Evolutionary conservation across 2,888 invertebrate genomes (phyloP), one percentile per base, ranked within the genome.

Genomic region (Lasioglossum leucozonium): DNA sequence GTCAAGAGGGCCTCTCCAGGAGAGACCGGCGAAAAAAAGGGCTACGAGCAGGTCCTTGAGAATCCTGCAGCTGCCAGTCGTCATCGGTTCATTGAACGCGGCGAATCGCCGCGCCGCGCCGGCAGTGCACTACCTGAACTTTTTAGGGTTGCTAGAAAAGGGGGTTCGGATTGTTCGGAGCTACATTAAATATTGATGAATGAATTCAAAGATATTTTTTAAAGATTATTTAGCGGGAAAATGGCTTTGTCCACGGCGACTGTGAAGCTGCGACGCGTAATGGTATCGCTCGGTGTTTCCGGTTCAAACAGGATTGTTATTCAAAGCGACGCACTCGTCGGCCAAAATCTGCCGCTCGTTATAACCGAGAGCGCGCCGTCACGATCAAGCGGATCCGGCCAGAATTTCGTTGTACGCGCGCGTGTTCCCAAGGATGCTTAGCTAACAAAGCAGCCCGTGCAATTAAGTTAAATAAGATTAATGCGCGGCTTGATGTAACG

Each of bases 31-130:
- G 22, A 81, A 72, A 65, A 65, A 79, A 72, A 65, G 69, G 72
- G 75, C 55, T 44, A 79, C 85, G 83, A 67, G 44, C 69, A 71
- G 84, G 89, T 91, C 90, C 89, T 91, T 82, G 90, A 88, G 87
- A 88, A 85, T 90, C 82, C 84, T 87, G 89, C 90, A 91, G 90
- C 91, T 91, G 90, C 85, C 84, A 84, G 82, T 88, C 90, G 87
- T 89, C 88, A 84, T 82, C 72, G 91, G 84, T 77, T 82, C 88
- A 77, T 89, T 86, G 81, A 79, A 76, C 71, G 72, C 44, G 37
- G 58, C 5, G 55, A 67, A 77, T 83, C 40, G 37, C n/a, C n/a
- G n/a, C n/a, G n/a, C n/a, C n/a, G n/a, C n/a, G n/a, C 37, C 67
- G 4, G 4, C 8, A 18, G 13, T 5, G 11, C 16, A 16, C 58